These are phyloP conservation scores for Megalops cyprinoides DNA, from an alignment of 2,797 vertebrate genomes.

Conservation along the genomic window DNA sequence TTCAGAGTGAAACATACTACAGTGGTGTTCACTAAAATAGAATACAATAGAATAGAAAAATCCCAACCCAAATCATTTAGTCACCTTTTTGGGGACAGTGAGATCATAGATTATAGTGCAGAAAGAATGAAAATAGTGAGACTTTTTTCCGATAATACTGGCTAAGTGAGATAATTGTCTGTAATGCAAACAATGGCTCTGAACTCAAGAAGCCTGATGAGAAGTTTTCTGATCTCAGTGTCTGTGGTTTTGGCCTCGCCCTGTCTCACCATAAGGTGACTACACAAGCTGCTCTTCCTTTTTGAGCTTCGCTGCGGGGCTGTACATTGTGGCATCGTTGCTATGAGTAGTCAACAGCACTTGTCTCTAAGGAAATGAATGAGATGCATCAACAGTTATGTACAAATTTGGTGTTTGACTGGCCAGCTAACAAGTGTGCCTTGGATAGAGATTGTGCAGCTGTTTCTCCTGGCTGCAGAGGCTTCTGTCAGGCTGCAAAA, in stretches of 20 bases:
- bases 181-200: not conserved
- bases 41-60: no score
- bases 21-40: no score
- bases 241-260: conserved; percentile 29
- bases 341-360: conserved; percentile 61
- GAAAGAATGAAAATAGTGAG: not conserved
- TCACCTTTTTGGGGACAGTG: no score
- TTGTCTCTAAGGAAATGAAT: conserved; percentile 70
- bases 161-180: no score
- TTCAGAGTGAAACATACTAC: no score
- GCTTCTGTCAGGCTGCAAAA: conserved; percentile 22
- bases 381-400: conserved; percentile 34
- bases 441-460: not conserved
- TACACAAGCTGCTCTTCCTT: conserved; percentile 60
- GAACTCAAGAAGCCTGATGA: not conserved
- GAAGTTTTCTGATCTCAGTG: conserved; percentile 11
- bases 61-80: no score
- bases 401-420: conserved; percentile 59
- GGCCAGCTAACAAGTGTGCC: conserved; percentile 35
- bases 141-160: not conserved
- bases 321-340: conserved; percentile 60
- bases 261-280: conserved; percentile 54
- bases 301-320: conserved; percentile 66
- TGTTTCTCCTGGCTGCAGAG: conserved; percentile 22
- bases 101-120: no score